Base-by-base conservation (phyloP, 1,140 invertebrate species). In the Sweltsa coloradensis region DNA sequence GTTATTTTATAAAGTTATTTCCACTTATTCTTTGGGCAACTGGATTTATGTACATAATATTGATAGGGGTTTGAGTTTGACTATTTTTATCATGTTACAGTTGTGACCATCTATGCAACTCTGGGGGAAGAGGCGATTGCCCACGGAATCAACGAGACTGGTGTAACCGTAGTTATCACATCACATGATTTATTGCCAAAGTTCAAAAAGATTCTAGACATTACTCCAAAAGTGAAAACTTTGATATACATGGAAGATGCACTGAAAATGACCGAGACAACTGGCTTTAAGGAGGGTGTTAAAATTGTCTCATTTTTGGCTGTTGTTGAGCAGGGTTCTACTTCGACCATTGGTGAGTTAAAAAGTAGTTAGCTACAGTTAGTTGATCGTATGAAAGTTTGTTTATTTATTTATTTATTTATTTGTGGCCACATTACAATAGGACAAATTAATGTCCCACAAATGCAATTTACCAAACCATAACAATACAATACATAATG, bases 61-160 rank as follows among this genome's bases (percentile, higher is more conserved):
- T 34, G 22, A 3, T 27, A n/a, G n/a, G n/a, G n/a, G n/a, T n/a
- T n/a, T n/a, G n/a, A n/a, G n/a, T n/a, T n/a, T n/a, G n/a, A n/a
- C 34, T 52, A 34, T 46, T 48, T 34, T 51, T 53, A n/a, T n/a
- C n/a, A n/a, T n/a, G 54, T 78, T 64, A 61, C 70, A 73, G 84
- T 98, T 52, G 91, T 96, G 0, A 99, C 95, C 0, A 82, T 99
- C 48, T 99, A 98, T 63, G 88, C 95, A 1, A 99, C 94, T 0
- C 72, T 98, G 1, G 94, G 94, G 3, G 90, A 97, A 55, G 94
- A 98, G 5, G 95, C 92, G 3, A 85, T 99, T 36, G 79, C 88
- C 1, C 93, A 97, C 64, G 93, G 86, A 27, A 85, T 99, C 52
- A 96, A 94, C 62, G 92, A 98, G 72, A 97, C 94, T 2, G 90